Evolutionary conservation across 2,113 vertebrate genomes (phyloP), one percentile per base, ranked within the genome.

Genomic region (Planiliza haematocheilus): DNA sequence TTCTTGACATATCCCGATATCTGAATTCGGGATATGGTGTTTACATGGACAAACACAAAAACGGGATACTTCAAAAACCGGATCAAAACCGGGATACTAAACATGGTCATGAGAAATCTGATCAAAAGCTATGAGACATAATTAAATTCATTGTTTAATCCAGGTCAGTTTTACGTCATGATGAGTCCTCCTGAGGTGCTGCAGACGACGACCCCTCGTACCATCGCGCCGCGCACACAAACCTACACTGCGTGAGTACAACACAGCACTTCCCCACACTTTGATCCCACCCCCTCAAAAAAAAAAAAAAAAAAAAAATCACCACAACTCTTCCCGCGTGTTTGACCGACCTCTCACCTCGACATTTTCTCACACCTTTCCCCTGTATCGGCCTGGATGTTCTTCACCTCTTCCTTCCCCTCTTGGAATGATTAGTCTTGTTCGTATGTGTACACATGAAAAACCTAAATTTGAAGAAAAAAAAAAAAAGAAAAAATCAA

Each of bases 121-220:
- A 30, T 30, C 24, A 30, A 30, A 30, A 3, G 24, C 5, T 30
- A 30, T 5, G 24, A 30, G 24, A 2, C 5, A 5, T 30, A 5
- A 30, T 30, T 30, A 30, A 30, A 30, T 39, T 39, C 42, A 24
- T 53, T 0, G 0, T 49, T 9, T 0, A 48, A 14, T 50, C 68
- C 79, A 95, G 96, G 96, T 61, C 96, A 97, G 89, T 97, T 97
- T 80, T 97, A 97, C 41, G 96, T 97, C 77, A 97, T 97, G 96
- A 97, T 97, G 96, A 96, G 94, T 7, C 95, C 95, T 0, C 95
- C 94, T 7, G 96, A 97, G 4, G 96, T 97, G 63, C 91, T 97
- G 71, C 96, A 96, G 89, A 93, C 95, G 1, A 90, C 95, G 20
- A 88, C 93, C 0, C 95, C 92, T 38, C 93, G 96, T 8, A 94